A percentile compares a stretch with the other conserved stretches of the same genome.
These are phyloP conservation scores for Cistogaster globosa DNA, from an alignment of 2,888 invertebrate genomes.

Conservation along the genomic window DNA sequence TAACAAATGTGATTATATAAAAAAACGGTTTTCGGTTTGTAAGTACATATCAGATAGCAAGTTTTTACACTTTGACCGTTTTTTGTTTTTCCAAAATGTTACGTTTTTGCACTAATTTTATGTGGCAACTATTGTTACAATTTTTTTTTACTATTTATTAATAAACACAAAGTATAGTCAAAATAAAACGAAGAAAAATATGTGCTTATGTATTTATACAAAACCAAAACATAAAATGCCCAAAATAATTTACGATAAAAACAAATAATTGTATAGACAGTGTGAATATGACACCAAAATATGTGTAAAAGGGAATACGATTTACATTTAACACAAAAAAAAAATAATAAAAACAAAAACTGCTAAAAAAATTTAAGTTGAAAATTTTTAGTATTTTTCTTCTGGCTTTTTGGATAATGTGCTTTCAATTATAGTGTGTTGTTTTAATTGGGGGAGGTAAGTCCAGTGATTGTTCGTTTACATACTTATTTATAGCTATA, in stretches of 20 bases:
- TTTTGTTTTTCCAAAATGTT: too few species aligned
- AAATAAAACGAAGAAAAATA: background rate
- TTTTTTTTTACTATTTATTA: too few species aligned
- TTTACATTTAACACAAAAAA: constrained; percentile 42
- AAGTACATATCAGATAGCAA: too few species aligned
- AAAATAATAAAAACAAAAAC: constrained; percentile 10
- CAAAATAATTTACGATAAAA: constrained; percentile 7
- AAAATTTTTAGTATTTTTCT: constrained; percentile 24
- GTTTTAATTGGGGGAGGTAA: constrained; percentile 51
- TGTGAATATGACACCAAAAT: too few species aligned
- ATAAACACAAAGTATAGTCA: background rate
- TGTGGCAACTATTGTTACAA: too few species aligned
- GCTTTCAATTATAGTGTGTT: constrained; percentile 34
- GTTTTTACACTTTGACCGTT: too few species aligned
- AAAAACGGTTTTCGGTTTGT: too few species aligned
- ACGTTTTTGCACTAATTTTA: too few species aligned
- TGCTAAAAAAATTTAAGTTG: constrained; percentile 49
- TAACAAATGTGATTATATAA: too few species aligned
- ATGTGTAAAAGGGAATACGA: constrained; percentile 23
- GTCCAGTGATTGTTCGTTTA: constrained; percentile 1
- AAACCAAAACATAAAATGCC: background rate
- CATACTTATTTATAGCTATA: background rate
- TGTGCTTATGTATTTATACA: background rate
- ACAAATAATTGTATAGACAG: constrained; percentile 28
- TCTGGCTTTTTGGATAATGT: background rate